phyloP scores from a whole-genome alignment of 2,797 vertebrate genomes.

The Manis javanica region DNA sequence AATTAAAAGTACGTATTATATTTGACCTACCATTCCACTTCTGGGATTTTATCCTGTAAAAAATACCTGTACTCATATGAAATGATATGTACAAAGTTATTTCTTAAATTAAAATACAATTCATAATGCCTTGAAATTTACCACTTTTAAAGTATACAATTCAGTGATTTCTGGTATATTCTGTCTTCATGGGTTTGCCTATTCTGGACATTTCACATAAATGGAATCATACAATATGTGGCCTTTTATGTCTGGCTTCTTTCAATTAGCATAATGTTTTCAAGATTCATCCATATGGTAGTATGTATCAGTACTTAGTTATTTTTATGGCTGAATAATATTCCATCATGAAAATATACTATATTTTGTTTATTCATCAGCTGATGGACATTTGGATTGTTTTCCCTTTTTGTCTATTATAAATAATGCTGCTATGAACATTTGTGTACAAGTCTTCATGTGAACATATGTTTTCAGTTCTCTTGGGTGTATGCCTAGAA shows the following conservation, averaged over 20 bases:
- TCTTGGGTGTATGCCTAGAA: not conserved
- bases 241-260: not conserved
- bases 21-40: not conserved
- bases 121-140: not conserved
- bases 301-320: not conserved
- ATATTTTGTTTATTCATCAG: not conserved
- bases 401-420: not conserved
- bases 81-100: not conserved
- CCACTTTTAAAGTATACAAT: not conserved
- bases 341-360: not conserved
- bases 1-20: not conserved
- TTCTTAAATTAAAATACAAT: not conserved
- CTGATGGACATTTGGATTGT: not conserved
- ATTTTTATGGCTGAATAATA: not conserved
- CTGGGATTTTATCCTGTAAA: constrained; percentile 1
- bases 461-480: not conserved
- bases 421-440: not conserved
- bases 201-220: not conserved
- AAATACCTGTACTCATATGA: not conserved
- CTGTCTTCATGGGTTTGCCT: not conserved
- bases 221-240: not conserved
- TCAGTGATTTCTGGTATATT: constrained; percentile 15
- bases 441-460: not conserved
- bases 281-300: not conserved
- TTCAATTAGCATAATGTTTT: not conserved